These are phyloP conservation scores for Loripinus fragilis DNA, from an alignment of 2,888 invertebrate genomes.

Conservation along the genomic window DNA sequence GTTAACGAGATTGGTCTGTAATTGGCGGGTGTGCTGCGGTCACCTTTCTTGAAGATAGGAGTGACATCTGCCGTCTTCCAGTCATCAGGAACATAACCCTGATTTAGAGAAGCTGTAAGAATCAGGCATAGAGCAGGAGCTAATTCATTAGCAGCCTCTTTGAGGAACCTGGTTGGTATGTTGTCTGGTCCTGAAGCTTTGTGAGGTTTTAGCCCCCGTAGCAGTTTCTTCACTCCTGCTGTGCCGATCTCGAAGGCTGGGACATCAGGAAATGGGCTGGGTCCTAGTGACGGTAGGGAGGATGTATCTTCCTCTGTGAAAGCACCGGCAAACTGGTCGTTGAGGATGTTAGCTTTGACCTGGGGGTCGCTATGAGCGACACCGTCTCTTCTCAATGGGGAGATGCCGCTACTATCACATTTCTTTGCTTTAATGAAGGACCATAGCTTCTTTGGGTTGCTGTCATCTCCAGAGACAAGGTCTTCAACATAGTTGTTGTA, in stretches of 20 bases:
- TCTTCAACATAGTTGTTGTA: not conserved
- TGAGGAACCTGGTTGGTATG: constrained; percentile 32
- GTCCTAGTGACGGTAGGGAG: not conserved
- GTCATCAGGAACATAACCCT: constrained; percentile 38
- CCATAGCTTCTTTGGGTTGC: not conserved
- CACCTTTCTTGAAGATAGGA: constrained; percentile 53
- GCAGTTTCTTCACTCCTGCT: constrained; percentile 4
- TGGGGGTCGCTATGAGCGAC: not conserved
- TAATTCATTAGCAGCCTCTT: constrained; percentile 30
- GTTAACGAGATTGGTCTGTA: constrained; percentile 58
- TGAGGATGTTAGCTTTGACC: not conserved
- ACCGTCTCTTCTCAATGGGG: not conserved
- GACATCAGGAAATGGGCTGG: not conserved
- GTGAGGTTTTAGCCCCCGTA: constrained; percentile 30
- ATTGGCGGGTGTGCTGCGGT: constrained; percentile 39
- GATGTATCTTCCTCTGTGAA: not conserved
- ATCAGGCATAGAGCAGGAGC: constrained; percentile 37
- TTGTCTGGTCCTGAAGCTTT: constrained; percentile 34
- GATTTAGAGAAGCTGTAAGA: constrained; percentile 30
- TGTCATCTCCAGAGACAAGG: not conserved
- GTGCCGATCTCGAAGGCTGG: not conserved
- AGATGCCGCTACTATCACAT: not conserved
- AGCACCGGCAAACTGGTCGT: not conserved
- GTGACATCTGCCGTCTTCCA: constrained; percentile 50
- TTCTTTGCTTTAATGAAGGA: not conserved